A percentile compares a stretch with the other conserved stretches of the same genome.
These are phyloP conservation scores for Theretra japonica DNA, from an alignment of 2,888 invertebrate species.

Conservation along the genomic window DNA sequence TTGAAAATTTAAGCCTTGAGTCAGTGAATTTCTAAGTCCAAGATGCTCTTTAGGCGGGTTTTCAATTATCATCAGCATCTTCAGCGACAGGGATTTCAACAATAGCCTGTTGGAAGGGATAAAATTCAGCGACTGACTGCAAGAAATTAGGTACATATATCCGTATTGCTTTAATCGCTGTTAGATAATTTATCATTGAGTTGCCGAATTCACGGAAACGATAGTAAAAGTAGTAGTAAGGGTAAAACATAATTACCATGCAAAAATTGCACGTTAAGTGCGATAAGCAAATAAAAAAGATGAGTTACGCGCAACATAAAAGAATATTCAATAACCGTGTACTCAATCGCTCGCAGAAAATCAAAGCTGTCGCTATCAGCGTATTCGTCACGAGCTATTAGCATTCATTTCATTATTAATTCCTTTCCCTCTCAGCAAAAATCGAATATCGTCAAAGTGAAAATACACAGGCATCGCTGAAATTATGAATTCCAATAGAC, in stretches of 20 bases:
- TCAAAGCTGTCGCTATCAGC: slow-evolving; percentile 24
- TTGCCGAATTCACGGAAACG: background rate
- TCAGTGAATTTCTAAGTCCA: too few relatives aligned
- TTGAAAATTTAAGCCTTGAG: too few relatives aligned
- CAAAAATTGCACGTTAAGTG: background rate
- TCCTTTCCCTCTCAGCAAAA: slow-evolving; percentile 28
- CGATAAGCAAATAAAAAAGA: background rate
- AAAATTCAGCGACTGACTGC: too few relatives aligned
- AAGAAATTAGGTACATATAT: too few relatives aligned
- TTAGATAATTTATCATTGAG: too few relatives aligned
- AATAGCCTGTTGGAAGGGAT: too few relatives aligned
- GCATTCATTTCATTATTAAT: slow-evolving; percentile 31
- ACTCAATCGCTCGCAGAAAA: slow-evolving; percentile 22
- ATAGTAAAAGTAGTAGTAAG: background rate
- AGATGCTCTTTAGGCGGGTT: too few relatives aligned
- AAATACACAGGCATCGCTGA: slow-evolving; percentile 17
- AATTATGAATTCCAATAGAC: slow-evolving; percentile 20
- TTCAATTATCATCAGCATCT: too few relatives aligned
- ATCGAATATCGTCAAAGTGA: slow-evolving; percentile 24
- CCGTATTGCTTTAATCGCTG: too few relatives aligned
- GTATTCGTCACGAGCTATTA: slow-evolving; percentile 31
- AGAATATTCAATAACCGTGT: slow-evolving; percentile 25
- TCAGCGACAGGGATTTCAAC: too few relatives aligned
- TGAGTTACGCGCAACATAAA: background rate
- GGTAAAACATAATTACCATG: background rate